Conservation (phyloP, 2,113 vertebrate genomes). For the Hippocampus zosterae region DNA sequence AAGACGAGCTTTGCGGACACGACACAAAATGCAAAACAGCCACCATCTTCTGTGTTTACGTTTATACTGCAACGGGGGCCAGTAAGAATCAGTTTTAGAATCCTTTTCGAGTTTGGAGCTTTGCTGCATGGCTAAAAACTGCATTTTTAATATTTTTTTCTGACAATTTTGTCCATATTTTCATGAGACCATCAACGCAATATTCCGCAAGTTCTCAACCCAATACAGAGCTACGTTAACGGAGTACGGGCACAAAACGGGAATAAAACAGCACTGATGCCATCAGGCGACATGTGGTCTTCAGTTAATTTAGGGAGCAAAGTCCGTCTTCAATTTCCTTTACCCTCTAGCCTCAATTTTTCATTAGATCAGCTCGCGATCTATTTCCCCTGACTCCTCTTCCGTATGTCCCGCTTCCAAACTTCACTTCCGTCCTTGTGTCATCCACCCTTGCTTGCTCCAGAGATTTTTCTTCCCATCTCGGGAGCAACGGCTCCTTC, state of each 20-base stretch:
- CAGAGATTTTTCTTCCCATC: constrained; percentile 26
- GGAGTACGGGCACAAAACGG: not conserved
- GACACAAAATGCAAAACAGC: too few relatives aligned
- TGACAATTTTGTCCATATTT: too few relatives aligned
- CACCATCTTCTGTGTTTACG: too few relatives aligned
- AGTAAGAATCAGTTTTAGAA: too few relatives aligned
- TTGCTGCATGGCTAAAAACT: too few relatives aligned
- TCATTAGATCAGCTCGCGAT: not conserved
- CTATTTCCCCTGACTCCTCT: constrained; percentile 9
- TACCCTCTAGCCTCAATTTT: not conserved
- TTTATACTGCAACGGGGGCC: too few relatives aligned
- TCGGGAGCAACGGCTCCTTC: constrained; percentile 45
- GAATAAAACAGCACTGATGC: not conserved
- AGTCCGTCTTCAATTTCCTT: constrained; percentile 1
- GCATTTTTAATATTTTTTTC: too few relatives aligned
- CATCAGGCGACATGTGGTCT: not conserved
- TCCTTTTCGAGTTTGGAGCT: too few relatives aligned
- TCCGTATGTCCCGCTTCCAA: constrained; percentile 7
- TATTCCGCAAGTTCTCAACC: not conserved
- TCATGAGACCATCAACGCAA: too few relatives aligned
- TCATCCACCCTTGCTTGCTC: constrained; percentile 7
- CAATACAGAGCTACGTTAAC: not conserved
- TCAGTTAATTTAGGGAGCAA: not conserved
- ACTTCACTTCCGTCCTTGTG: not conserved
- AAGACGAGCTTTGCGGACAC: too few relatives aligned